Conservation (phyloP, 2,113 vertebrate genomes). For the Campylomormyrus numenius region DNA sequence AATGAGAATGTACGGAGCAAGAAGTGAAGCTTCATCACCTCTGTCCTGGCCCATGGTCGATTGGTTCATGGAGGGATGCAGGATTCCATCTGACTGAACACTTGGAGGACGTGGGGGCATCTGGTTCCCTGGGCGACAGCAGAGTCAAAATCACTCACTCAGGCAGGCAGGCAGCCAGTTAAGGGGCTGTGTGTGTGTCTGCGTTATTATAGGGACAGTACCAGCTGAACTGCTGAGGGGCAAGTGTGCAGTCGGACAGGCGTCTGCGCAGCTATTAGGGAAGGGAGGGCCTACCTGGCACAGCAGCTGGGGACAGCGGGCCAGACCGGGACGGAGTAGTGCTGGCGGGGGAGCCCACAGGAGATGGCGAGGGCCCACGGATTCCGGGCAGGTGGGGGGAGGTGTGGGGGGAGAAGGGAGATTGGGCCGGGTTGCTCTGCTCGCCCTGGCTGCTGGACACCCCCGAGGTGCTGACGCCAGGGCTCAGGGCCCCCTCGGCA, state of each 20-base stretch:
- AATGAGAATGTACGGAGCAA: background rate
- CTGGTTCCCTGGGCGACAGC: constrained; percentile 77
- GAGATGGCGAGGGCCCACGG: constrained; percentile 92
- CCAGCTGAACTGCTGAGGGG: background rate
- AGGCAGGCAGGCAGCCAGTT: background rate
- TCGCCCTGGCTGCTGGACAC: constrained; percentile 98
- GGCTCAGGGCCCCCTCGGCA: constrained; percentile 91
- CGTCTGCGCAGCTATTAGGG: background rate
- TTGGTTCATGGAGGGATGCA: constrained; percentile 93
- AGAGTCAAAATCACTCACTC: background rate
- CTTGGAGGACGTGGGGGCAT: constrained; percentile 96
- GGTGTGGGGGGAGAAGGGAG: constrained; percentile 96
- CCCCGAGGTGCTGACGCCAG: constrained; percentile 95
- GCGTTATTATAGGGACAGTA: background rate
- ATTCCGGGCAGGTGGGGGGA: constrained; percentile 94
- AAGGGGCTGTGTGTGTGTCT: background rate
- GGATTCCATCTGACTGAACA: constrained; percentile 87
- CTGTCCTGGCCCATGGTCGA: constrained; percentile 84
- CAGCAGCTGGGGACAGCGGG: constrained; percentile 86
- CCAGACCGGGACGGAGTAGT: constrained; percentile 88
- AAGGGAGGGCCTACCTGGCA: constrained; percentile 71
- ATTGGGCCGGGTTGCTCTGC: constrained; percentile 98
- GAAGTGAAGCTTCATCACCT: constrained; percentile 63
- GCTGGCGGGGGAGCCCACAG: constrained; percentile 90
- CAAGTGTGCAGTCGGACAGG: background rate